phyloP scores from a whole-genome alignment of 2,797 vertebrate genomes.

The Trachurus trachurus region DNA sequence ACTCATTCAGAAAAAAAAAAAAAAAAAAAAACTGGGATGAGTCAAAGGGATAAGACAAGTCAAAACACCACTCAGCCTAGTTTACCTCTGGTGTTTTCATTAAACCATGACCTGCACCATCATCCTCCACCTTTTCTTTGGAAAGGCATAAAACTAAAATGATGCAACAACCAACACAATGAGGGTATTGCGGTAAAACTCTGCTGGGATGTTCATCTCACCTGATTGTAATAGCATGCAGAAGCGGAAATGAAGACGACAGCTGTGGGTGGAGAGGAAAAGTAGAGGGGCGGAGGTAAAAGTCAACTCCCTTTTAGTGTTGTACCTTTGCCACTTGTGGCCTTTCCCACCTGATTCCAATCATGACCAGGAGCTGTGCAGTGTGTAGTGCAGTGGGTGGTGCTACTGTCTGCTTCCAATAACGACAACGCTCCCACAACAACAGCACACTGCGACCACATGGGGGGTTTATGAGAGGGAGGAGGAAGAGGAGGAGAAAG shows the following conservation, averaged over 20 bases:
- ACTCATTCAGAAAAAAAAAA: constrained; percentile 45
- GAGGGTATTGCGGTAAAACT: neutral
- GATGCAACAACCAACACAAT: constrained; percentile 4
- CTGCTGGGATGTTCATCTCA: constrained; percentile 9
- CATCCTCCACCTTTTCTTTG: constrained; percentile 1
- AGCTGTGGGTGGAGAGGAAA: neutral
- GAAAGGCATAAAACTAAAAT: constrained; percentile 1
- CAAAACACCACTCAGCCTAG: constrained; percentile 33
- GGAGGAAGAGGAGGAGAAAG: constrained; percentile 30
- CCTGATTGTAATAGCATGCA: constrained; percentile 35
- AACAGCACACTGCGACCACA: constrained; percentile 44
- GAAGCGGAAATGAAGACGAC: constrained; percentile 30
- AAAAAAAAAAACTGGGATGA: constrained; percentile 19
- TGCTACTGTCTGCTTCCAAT: constrained; percentile 57
- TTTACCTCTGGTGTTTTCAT: constrained; percentile 10
- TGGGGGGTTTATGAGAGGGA: constrained; percentile 50
- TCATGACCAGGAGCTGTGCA: constrained; percentile 39
- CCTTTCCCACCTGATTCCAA: constrained; percentile 62
- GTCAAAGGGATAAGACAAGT: constrained; percentile 12
- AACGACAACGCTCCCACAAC: constrained; percentile 59
- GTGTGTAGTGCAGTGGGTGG: constrained; percentile 41
- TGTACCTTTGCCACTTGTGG: constrained; percentile 39
- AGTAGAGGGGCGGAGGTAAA: neutral
- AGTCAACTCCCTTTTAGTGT: constrained; percentile 32
- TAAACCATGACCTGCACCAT: constrained; percentile 18